phyloP scores from a whole-genome alignment of 1,140 invertebrate species.

The Diprion similis region DNA sequence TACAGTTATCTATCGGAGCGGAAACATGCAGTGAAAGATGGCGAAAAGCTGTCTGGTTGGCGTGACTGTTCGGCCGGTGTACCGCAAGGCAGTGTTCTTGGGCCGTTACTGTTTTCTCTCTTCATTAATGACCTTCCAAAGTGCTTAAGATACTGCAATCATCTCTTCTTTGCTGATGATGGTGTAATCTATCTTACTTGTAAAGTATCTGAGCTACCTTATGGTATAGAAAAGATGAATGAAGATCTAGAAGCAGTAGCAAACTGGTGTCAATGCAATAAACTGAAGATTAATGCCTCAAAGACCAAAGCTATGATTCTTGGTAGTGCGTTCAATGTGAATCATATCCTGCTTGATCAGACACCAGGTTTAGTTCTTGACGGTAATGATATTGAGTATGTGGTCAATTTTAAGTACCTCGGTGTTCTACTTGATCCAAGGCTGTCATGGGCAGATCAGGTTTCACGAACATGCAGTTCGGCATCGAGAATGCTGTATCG shows the following conservation, averaged over 20 bases:
- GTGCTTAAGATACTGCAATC: background rate
- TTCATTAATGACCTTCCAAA: background rate
- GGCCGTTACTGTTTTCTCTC: background rate
- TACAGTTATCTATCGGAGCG: background rate
- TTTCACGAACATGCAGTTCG: no score
- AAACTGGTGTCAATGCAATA: background rate
- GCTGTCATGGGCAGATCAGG: background rate
- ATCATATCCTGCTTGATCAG: background rate
- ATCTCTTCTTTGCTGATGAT: background rate
- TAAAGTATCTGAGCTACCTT: background rate
- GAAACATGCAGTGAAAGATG: background rate
- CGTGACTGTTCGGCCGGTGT: background rate
- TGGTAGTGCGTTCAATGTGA: background rate
- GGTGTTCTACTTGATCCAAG: background rate
- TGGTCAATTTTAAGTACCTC: background rate
- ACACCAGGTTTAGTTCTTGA: background rate
- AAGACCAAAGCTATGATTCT: slow-evolving; percentile 1
- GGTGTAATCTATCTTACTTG: background rate
- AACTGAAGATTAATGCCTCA: background rate
- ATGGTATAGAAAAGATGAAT: background rate
- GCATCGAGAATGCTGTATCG: no score
- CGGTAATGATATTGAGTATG: background rate
- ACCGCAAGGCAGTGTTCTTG: background rate
- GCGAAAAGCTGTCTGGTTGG: background rate
- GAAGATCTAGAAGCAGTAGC: background rate